phyloP scores from a whole-genome alignment of 2,888 invertebrate species.

The Monopis laevigella region DNA sequence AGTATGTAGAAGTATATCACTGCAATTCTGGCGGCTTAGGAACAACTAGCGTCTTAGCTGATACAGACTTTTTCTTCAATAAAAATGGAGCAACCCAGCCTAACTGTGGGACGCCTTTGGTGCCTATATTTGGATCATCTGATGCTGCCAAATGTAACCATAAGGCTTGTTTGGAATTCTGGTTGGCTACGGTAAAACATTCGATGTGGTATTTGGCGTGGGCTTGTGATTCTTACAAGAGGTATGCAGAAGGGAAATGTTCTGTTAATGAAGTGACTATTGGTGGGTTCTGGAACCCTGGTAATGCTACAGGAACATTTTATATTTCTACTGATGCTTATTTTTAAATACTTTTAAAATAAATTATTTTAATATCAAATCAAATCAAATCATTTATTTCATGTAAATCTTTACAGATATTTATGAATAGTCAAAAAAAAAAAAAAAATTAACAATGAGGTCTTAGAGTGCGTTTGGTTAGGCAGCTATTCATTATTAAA shows the following conservation, averaged over 20 bases:
- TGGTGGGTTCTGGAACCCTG: slow-evolving; percentile 19
- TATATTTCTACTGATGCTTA: slow-evolving; percentile 19
- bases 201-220: slow-evolving; percentile 16
- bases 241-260: slow-evolving; percentile 15
- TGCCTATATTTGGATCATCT: slow-evolving; percentile 16
- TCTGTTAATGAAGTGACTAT: slow-evolving; percentile 13
- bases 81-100: slow-evolving; percentile 48
- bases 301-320: slow-evolving; percentile 18
- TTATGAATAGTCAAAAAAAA: too few relatives aligned
- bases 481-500: too few relatives aligned
- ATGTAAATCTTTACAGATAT: too few relatives aligned
- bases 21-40: slow-evolving; percentile 46
- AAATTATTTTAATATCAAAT: slow-evolving; percentile 1
- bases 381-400: too few relatives aligned
- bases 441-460: too few relatives aligned
- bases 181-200: slow-evolving; percentile 17
- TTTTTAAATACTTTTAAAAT: background rate
- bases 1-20: slow-evolving; percentile 52
- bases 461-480: too few relatives aligned
- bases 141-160: slow-evolving; percentile 21
- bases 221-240: slow-evolving; percentile 17
- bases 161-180: slow-evolving; percentile 20
- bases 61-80: slow-evolving; percentile 50
- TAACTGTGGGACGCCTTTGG: slow-evolving; percentile 27
- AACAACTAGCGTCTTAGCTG: slow-evolving; percentile 35